Conservation (phyloP, 1,140 invertebrate species). For the Bombyx mandarina region DNA sequence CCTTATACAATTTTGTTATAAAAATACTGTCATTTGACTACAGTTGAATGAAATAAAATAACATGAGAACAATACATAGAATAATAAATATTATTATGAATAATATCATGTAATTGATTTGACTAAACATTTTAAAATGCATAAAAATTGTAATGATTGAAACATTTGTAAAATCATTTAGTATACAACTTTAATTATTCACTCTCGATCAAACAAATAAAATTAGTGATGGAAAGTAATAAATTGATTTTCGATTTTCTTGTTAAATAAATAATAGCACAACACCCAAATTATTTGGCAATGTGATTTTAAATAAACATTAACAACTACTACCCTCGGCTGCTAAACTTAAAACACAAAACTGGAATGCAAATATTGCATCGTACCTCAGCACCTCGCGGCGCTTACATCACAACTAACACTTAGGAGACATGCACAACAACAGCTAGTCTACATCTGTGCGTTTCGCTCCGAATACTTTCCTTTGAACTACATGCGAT, state of each 20-base stretch:
- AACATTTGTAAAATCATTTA: conserved; percentile 62
- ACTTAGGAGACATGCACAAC: conserved; percentile 49
- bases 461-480: conserved; percentile 64
- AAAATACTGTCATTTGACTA: conserved; percentile 74
- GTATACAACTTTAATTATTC: conserved; percentile 26
- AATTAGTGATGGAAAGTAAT: conserved; percentile 21
- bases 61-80: conserved; percentile 63
- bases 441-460: conserved; percentile 53
- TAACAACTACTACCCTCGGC: conserved; percentile 58
- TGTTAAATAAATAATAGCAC: conserved; percentile 63
- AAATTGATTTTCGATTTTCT: conserved; percentile 15
- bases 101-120: conserved; percentile 66
- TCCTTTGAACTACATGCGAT: conserved; percentile 65
- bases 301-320: conserved; percentile 59
- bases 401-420: conserved; percentile 22
- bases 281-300: conserved; percentile 69
- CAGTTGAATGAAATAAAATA: conserved; percentile 66
- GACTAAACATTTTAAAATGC: conserved; percentile 69
- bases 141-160: conserved; percentile 65
- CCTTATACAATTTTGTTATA: conserved; percentile 70
- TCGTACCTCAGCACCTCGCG: conserved; percentile 54
- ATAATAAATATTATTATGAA: conserved; percentile 55
- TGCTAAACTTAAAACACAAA: conserved; percentile 62
- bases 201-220: too few species aligned
- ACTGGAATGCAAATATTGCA: conserved; percentile 70